Base-by-base conservation (phyloP, 2,888 invertebrate species). In the Lithosia quadra region DNA sequence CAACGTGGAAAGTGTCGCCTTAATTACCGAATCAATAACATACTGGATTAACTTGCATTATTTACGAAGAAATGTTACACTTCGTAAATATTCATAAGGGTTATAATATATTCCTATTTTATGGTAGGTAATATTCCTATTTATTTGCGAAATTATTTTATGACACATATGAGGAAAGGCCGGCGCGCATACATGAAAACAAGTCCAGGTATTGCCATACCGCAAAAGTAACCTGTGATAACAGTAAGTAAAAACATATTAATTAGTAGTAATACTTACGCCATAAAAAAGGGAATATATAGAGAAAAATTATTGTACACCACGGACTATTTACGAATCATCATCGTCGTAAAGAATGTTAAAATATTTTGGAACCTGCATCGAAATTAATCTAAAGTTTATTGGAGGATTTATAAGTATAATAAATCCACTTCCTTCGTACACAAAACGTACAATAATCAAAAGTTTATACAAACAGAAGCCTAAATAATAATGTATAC, bases 401-500 rank as follows among this genome's bases (percentile, higher is more conserved):
- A n/a, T n/a, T n/a, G n/a, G n/a, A n/a, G n/a, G n/a, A n/a, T n/a
- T n/a, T n/a, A n/a, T n/a, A n/a, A n/a, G n/a, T n/a, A n/a, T n/a
- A n/a, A n/a, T n/a, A n/a, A n/a, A n/a, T n/a, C 43, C 18, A 43
- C 18, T 43, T 18, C n/a, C n/a, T n/a, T n/a, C n/a, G n/a, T n/a
- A n/a, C n/a, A n/a, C n/a, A 13, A 43, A 61, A 18, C 18, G 18
- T 22, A 49, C 49, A 49, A n/a, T 49, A 49, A n/a, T n/a, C 9
- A 49, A n/a, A 8, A n/a, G 3, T 49, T 49, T 49, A 49, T 18
- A 49, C 49, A 49, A n/a, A 49, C 49, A 49, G 18, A 21, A 22
- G 28, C 18, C 67, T 78, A 73, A 78, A 73, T 80, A 77, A 78
- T 76, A 79, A 77, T 74, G 68, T 63, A n/a, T n/a, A n/a, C n/a